These are phyloP conservation scores for Salvelinus sp. DNA, from an alignment of 2,113 vertebrate genomes.

Conservation along the genomic window DNA sequence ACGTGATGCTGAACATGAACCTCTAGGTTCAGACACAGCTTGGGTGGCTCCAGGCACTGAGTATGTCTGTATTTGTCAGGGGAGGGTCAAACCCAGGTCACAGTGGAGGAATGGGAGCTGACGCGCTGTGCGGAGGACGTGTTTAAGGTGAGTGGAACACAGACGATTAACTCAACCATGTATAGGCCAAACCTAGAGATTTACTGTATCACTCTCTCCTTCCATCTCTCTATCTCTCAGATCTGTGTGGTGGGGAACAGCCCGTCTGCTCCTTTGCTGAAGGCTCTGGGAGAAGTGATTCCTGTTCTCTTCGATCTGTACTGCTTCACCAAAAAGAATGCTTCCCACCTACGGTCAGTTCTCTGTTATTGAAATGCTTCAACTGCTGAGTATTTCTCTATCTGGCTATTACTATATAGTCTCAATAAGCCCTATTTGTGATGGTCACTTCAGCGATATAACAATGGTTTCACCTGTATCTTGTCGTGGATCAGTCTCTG, in stretches of 20 bases:
- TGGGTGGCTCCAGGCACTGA: background rate
- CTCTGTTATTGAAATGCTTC: background rate
- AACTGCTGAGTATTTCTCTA: background rate
- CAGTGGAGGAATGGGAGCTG: slow-evolving; percentile 83
- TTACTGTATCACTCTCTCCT: background rate
- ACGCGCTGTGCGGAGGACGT: slow-evolving; percentile 83
- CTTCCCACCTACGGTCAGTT: slow-evolving; percentile 83
- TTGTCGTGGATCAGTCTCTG: background rate
- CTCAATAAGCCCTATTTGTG: background rate
- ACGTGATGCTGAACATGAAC: no score
- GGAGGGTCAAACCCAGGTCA: slow-evolving; percentile 46
- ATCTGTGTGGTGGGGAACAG: slow-evolving; percentile 88
- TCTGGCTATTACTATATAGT: no score
- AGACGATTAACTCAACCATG: background rate
- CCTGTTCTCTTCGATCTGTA: slow-evolving; percentile 85
- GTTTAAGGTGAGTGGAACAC: slow-evolving; percentile 79
- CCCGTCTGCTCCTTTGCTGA: slow-evolving; percentile 71
- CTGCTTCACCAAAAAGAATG: slow-evolving; percentile 88
- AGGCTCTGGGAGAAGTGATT: slow-evolving; percentile 74
- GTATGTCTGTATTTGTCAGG: slow-evolving; percentile 29
- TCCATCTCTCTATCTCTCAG: slow-evolving; percentile 59
- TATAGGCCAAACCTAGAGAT: slow-evolving; percentile 30
- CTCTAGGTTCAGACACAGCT: no score
- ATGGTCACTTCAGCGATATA: background rate
- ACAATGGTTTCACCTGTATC: no score